A percentile compares a stretch with the other conserved stretches of the same genome.
Evolutionary conservation across 2,888 invertebrate genomes (phyloP).

Genomic region (Drosophila atroscutellata): DNA sequence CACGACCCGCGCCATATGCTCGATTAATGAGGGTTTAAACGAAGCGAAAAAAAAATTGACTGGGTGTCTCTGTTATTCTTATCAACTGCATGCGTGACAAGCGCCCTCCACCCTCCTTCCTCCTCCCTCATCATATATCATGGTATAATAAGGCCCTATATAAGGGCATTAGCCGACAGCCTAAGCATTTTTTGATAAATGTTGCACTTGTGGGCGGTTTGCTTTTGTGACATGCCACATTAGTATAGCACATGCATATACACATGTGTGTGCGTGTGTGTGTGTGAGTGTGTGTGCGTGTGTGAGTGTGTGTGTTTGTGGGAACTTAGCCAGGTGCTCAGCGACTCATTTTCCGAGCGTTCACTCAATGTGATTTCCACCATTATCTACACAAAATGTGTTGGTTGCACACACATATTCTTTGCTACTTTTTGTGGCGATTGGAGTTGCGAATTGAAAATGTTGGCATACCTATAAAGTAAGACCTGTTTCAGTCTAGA

Average conservation of each 20-base stretch:
- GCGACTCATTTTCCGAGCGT: neutral
- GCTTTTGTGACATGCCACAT: constrained; percentile 12
- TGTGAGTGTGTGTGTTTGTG: constrained; percentile 25
- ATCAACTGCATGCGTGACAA: constrained; percentile 48
- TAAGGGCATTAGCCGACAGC: constrained; percentile 29
- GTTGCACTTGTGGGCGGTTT: constrained; percentile 31
- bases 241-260: neutral
- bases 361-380: constrained; percentile 20
- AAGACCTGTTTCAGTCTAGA: neutral
- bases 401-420: constrained; percentile 14
- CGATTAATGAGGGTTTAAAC: constrained; percentile 13
- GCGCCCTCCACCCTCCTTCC: constrained; percentile 17
- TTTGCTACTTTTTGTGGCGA: constrained; percentile 1
- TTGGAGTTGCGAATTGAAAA: neutral
- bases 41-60: no score
- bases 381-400: constrained; percentile 5
- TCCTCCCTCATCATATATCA: constrained; percentile 51
- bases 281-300: neutral
- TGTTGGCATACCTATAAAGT: neutral
- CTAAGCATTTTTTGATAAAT: constrained; percentile 33
- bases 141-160: constrained; percentile 34
- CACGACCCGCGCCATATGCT: constrained; percentile 19
- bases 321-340: constrained; percentile 63
- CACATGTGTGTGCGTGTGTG: constrained; percentile 40
- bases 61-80: neutral